These are phyloP conservation scores for Temnothorax unifasciatus DNA, from an alignment of 2,888 invertebrate species.

Conservation along the genomic window DNA sequence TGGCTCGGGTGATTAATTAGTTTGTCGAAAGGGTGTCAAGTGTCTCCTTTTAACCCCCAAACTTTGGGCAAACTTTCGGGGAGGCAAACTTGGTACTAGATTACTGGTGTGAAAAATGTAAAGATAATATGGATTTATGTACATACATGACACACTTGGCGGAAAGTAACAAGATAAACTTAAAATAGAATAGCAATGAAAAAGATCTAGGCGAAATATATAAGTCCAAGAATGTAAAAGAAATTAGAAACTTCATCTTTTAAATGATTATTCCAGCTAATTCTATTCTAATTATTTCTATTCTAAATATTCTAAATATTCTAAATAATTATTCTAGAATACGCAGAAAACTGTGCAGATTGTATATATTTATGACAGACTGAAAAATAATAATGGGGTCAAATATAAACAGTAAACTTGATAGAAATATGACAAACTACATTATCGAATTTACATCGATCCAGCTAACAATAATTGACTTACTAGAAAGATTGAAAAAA, in stretches of 20 bases:
- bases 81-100: neutral
- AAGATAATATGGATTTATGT: neutral
- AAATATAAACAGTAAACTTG: neutral
- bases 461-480: neutral
- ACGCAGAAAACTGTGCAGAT: neutral
- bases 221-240: neutral
- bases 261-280: neutral
- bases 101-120: constrained; percentile 16
- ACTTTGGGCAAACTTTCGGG: neutral
- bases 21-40: constrained; percentile 21
- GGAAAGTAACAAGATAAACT: neutral
- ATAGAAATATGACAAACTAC: neutral
- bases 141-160: too few species aligned
- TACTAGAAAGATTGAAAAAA: neutral
- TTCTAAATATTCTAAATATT: too few species aligned
- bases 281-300: too few species aligned
- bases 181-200: neutral
- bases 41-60: constrained; percentile 34
- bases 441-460: neutral
- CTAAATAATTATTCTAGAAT: neutral
- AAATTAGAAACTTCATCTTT: neutral
- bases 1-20: constrained; percentile 46
- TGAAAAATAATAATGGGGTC: neutral
- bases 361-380: neutral
- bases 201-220: neutral